Conservation (phyloP, 2,797 vertebrate species). For the Chaenodraco wilsoni region DNA sequence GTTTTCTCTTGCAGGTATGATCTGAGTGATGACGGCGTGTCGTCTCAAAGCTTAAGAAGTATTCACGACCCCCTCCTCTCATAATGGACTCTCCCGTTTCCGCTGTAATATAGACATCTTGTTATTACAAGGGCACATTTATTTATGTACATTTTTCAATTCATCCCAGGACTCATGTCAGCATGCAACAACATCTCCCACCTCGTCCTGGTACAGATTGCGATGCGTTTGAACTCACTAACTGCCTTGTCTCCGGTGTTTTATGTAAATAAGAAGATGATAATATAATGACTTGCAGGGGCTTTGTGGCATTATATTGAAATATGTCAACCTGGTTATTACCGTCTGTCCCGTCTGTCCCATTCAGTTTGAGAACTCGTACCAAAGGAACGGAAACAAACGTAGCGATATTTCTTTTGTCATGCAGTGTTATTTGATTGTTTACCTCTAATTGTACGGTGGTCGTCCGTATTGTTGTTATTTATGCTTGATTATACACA, state of each 20-base stretch:
- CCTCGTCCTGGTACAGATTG: slow-evolving; percentile 48
- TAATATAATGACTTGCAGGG: slow-evolving; percentile 46
- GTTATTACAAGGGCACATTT: slow-evolving; percentile 76
- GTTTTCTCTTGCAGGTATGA: slow-evolving; percentile 87
- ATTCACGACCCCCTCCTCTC: slow-evolving; percentile 56
- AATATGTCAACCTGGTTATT: slow-evolving; percentile 33
- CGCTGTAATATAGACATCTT: slow-evolving; percentile 83
- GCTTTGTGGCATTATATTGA: slow-evolving; percentile 54
- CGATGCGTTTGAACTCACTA: slow-evolving; percentile 47
- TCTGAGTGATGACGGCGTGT: slow-evolving; percentile 91
- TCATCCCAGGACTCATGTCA: slow-evolving; percentile 47
- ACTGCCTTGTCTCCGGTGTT: slow-evolving; percentile 65
- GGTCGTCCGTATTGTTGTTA: slow-evolving; percentile 9
- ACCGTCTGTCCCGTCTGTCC: slow-evolving; percentile 39
- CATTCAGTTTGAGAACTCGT: slow-evolving; percentile 42
- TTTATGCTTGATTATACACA: slow-evolving; percentile 65
- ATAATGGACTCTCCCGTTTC: slow-evolving; percentile 55
- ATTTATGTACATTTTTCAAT: slow-evolving; percentile 49
- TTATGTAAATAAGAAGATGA: slow-evolving; percentile 66
- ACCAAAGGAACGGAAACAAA: slow-evolving; percentile 70
- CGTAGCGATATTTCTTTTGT: slow-evolving; percentile 64
- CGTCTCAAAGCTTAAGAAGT: slow-evolving; percentile 71
- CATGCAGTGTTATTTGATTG: slow-evolving; percentile 68
- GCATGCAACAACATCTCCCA: slow-evolving; percentile 61
- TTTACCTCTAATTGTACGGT: slow-evolving; percentile 47